Evolutionary conservation across 2,888 invertebrate genomes (phyloP), one percentile per base, ranked within the genome.

Genomic region (Morpho helenor): DNA sequence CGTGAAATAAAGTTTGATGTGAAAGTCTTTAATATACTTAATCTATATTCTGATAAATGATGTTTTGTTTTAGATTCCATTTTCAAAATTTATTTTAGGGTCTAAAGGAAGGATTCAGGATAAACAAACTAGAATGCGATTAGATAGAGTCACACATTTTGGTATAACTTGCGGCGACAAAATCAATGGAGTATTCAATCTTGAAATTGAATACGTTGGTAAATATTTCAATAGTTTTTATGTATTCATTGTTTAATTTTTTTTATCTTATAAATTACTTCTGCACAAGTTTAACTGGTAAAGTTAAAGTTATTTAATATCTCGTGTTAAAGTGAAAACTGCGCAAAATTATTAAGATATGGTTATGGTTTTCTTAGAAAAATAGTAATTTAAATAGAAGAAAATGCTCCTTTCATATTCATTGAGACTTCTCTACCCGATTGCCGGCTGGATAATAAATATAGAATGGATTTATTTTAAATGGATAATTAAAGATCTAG

Each of bases 71-170:
- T 40, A 95, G 96, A 96, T 99, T 73, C 98, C 98, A 1, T 97
- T 98, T 86, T 97, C 98, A 8, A 98, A 98, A 82, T 98, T 99
- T 76, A 93, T 95, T 66, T 83, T 96, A 43, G 91, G 94, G 3
- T 94, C 94, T 3, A 97, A 96, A 86, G 98, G 98, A 3, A 91
- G 96, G 23, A 80, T 98, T 42, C 98, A 98, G 84, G 98, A 98
- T 78, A 92, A 87, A 56, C 98, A 98, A 79, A 77, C 68, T 23
- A 83, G 93, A 3, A 82, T 97, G 49, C 87, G 91, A 0, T 73
- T 94, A 41, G 79, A 93, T 66, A 87, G 79, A 68, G 85, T 98
- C 0, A 93, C 94, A 0, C 93, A 93, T 73, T 92, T 99, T 71
- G 96, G 98, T 3, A 95, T 99, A 65, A 94, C 97, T 0, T 91